Evolutionary conservation across 2,797 vertebrate genomes (phyloP), one percentile per base, ranked within the genome.

Genomic region (Hozukius guyotensis): DNA sequence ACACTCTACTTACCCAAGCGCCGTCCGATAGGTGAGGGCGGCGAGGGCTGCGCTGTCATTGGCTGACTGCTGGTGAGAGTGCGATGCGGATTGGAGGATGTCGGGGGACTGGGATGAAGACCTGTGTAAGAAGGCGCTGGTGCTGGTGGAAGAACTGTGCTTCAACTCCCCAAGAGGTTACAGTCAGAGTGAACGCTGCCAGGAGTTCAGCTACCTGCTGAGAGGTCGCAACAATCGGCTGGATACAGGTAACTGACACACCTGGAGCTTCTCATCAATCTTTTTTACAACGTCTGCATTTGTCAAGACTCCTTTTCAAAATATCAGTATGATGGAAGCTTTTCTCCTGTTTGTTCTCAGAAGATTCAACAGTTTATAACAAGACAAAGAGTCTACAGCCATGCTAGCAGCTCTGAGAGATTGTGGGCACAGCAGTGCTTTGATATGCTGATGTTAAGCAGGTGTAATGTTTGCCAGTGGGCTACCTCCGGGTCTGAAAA

Each of bases 91-190:
- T 96, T 93, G 96, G 96, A 96, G 93, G 91, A 98, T 98, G 97
- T 98, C 97, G 77, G 97, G 97, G 83, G 97, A 98, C 95, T 97
- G 97, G 80, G 97, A 98, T 93, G 97, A 98, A 94, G 97, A 98
- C 82, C 87, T 97, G 92, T 97, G 97, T 93, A 97, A 97, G 89
- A 96, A 96, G 93, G 97, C 96, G 13, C 94, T 97, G 92, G 91
- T 95, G 92, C 78, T 98, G 90, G 96, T 97, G 93, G 96, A 97
- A 27, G 97, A 98, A 86, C 95, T 98, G 82, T 98, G 97, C 90
- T 96, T 96, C 27, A 94, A 95, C 87, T 94, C 93, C 2, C 91
- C 95, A 3, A 94, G 95, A 65, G 95, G 94, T 6, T 93, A 96
- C 71, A 96, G 96, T 87, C 96, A 96, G 88, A 97, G 92, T 2